Evolutionary conservation across 2,797 vertebrate species (phyloP).

Genomic region (Tolypeutes matacus): DNA sequence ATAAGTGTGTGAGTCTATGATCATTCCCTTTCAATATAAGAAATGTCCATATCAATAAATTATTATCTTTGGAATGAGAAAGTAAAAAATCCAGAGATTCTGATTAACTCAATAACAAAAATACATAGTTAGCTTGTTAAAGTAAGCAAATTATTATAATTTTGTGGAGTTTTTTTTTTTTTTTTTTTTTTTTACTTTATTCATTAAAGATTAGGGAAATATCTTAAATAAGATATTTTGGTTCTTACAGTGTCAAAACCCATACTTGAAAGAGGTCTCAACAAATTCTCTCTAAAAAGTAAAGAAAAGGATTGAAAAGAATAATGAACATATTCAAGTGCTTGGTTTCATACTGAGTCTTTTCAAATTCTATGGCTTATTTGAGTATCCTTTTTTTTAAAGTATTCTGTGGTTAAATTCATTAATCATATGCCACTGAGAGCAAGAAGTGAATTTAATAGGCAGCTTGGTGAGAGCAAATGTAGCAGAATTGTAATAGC

Average conservation of each 20-base stretch:
- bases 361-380: constrained; percentile 52
- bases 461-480: neutral
- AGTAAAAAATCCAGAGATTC: neutral
- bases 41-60: constrained; percentile 11
- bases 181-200: neutral
- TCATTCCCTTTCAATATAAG: neutral
- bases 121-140: neutral
- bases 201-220: neutral
- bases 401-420: constrained; percentile 71
- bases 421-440: constrained; percentile 64
- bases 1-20: neutral
- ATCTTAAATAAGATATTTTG: constrained; percentile 35
- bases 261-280: constrained; percentile 39
- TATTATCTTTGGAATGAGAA: neutral
- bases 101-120: constrained; percentile 25
- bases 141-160: constrained; percentile 11
- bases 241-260: neutral
- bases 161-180: neutral
- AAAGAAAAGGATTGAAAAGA: constrained; percentile 49
- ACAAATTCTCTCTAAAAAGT: constrained; percentile 48
- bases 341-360: constrained; percentile 50
- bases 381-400: constrained; percentile 3
- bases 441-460: constrained; percentile 57
- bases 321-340: constrained; percentile 63
- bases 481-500: constrained; percentile 41